Evolutionary conservation across 2,888 invertebrate species (phyloP).

Genomic region (Trichogramma dendrolimi): DNA sequence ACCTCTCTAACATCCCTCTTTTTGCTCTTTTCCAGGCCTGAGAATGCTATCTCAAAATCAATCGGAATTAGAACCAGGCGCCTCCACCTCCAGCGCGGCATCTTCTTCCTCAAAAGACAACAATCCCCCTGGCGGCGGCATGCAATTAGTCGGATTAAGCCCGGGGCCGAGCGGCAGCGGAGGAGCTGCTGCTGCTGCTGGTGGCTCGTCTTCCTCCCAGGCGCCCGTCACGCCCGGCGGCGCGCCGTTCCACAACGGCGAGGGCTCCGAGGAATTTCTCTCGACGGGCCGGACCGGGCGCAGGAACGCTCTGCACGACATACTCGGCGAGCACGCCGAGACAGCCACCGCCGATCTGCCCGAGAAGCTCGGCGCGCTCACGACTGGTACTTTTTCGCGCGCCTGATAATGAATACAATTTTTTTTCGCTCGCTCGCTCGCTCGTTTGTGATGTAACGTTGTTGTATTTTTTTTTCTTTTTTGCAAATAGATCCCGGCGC

Average conservation of each 20-base stretch:
- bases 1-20: not conserved
- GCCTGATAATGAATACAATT: not conserved
- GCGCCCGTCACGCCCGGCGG: slow-evolving; percentile 44
- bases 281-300: slow-evolving; percentile 82
- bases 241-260: slow-evolving; percentile 49
- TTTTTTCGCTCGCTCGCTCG: slow-evolving; percentile 1
- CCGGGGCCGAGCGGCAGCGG: not conserved
- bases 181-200: not conserved
- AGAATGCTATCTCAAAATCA: slow-evolving; percentile 46
- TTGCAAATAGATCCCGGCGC: slow-evolving; percentile 21
- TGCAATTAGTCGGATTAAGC: not conserved
- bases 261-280: slow-evolving; percentile 72
- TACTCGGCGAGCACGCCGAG: slow-evolving; percentile 68
- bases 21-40: slow-evolving; percentile 36
- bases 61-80: slow-evolving; percentile 35
- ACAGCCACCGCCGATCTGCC: slow-evolving; percentile 75
- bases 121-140: slow-evolving; percentile 25
- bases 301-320: slow-evolving; percentile 83
- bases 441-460: not conserved
- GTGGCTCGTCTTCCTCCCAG: slow-evolving; percentile 14
- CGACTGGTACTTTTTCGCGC: slow-evolving; percentile 49
- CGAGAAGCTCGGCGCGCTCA: slow-evolving; percentile 67
- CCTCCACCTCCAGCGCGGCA: slow-evolving; percentile 15
- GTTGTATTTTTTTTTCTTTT: not conserved
- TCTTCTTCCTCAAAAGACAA: not conserved